These are phyloP conservation scores for Tenthredo amoena DNA, from an alignment of 2,888 invertebrate genomes.

Conservation along the genomic window DNA sequence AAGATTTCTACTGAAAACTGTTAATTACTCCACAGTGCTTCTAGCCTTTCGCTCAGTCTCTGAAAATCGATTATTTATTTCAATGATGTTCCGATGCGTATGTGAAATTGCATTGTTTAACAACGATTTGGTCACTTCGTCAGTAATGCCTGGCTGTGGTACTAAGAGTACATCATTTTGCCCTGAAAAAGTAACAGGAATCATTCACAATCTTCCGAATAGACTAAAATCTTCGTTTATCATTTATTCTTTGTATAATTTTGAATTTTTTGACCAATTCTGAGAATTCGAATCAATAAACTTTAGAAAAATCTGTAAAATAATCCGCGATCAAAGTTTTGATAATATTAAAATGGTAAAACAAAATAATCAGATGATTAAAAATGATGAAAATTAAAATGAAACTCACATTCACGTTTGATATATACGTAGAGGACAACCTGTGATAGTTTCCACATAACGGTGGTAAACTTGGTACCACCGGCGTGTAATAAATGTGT, in stretches of 20 bases:
- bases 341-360: slow-evolving; percentile 1
- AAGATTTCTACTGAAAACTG: neutral
- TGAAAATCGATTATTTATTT: slow-evolving; percentile 56
- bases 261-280: neutral
- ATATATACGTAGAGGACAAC: slow-evolving; percentile 68
- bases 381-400: slow-evolving; percentile 22
- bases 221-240: neutral
- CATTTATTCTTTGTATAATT: neutral
- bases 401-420: slow-evolving; percentile 64
- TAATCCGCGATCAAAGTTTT: neutral
- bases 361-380: neutral
- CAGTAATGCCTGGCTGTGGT: slow-evolving; percentile 63
- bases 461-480: slow-evolving; percentile 71
- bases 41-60: slow-evolving; percentile 56
- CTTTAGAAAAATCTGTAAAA: slow-evolving; percentile 22
- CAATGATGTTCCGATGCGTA: slow-evolving; percentile 36
- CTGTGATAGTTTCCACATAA: slow-evolving; percentile 74
- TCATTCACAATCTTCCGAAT: neutral
- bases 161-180: slow-evolving; percentile 56
- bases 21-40: slow-evolving; percentile 57
- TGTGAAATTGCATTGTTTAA: slow-evolving; percentile 59
- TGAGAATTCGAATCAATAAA: neutral
- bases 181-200: slow-evolving; percentile 52
- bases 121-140: slow-evolving; percentile 62
- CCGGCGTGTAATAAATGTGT: slow-evolving; percentile 72